Base-by-base conservation (phyloP, 1,140 invertebrate species). In the Muscidifurax raptorellus region DNA sequence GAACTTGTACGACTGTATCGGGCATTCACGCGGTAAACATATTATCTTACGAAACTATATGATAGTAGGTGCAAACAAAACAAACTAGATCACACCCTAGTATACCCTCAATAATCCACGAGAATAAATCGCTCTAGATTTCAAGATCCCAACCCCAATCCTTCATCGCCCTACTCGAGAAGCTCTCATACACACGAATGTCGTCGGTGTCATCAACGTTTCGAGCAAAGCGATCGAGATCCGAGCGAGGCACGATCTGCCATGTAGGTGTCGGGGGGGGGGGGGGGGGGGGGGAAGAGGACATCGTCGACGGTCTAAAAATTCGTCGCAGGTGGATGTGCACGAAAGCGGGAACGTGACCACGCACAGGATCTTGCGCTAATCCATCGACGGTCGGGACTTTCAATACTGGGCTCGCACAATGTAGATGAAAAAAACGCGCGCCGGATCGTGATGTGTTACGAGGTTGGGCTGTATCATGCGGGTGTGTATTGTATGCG, bases 281-380 rank as follows among this genome's bases (percentile, higher is more conserved):
- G 71, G 52, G 71, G 12, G 28, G 36, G 0, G 32, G 40, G 30
- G 22, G 9, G 25, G 59, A 40, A 27, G 69, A n/a, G 18, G 77
- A 67, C n/a, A 27, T 15, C 10, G 30, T 27, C 67, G 59, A 1
- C 13, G 18, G 9, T 2, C 6, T 9, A 36, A 81, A 69, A 66
- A 66, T 40, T 52, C 52, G 6, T 40, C 28, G 82, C 82, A 83
- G 82, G 82, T 83, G 82, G 75, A 78, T 36, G 30, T 67, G n/a
- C 44, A 5, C 18, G 6, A 6, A 9, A 13, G 7, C 36, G 75
- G 18, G 44, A 76, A 27, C 82, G 82, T 78, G 75, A 83, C 75
- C 27, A 2, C 15, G 82, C 82, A 83, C 36, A 36, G 10, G 75
- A 4, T 77, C 18, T 32, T 18, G 15, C 25, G 81, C 64, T 83